Percentiles rank a stretch among this genome's conserved stretches.
These are phyloP conservation scores for Anolis apletophallus DNA, from an alignment of 2,797 vertebrate species.

Conservation along the genomic window DNA sequence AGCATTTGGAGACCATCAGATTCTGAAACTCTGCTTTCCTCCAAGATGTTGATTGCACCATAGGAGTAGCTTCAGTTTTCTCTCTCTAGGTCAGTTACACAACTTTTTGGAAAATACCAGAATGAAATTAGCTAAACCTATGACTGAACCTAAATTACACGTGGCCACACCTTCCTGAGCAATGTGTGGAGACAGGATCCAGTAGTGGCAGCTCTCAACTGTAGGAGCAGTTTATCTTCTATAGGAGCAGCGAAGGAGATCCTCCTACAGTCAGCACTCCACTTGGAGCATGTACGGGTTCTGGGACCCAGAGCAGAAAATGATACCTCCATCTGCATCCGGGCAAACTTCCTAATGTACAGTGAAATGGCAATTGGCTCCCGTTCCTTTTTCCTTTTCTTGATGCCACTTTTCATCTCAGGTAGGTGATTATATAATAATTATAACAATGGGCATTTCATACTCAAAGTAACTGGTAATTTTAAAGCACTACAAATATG, in stretches of 20 bases:
- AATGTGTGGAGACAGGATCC: conserved; percentile 6
- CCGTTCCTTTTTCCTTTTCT: neutral
- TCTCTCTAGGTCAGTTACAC: conserved; percentile 15
- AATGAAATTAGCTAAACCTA: conserved; percentile 1
- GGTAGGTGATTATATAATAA: conserved; percentile 14
- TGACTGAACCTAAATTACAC: conserved; percentile 3
- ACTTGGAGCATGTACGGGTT: neutral
- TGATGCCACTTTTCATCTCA: conserved; percentile 22
- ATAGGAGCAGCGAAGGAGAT: neutral
- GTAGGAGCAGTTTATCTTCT: neutral
- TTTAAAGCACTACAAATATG: neutral
- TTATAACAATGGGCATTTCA: neutral
- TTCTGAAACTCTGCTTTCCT: neutral
- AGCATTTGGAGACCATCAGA: neutral
- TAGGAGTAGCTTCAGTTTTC: neutral
- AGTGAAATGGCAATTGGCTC: conserved; percentile 30
- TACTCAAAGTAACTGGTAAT: neutral
- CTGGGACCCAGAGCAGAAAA: neutral
- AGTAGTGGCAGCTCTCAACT: neutral
- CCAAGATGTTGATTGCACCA: conserved; percentile 18
- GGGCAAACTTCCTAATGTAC: neutral
- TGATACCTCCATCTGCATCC: neutral
- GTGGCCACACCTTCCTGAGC: conserved; percentile 31
- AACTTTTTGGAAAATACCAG: conserved; percentile 16
- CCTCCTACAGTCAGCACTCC: neutral